phyloP scores from a whole-genome alignment of 2,888 invertebrate species.

The Sisyra terminalis region DNA sequence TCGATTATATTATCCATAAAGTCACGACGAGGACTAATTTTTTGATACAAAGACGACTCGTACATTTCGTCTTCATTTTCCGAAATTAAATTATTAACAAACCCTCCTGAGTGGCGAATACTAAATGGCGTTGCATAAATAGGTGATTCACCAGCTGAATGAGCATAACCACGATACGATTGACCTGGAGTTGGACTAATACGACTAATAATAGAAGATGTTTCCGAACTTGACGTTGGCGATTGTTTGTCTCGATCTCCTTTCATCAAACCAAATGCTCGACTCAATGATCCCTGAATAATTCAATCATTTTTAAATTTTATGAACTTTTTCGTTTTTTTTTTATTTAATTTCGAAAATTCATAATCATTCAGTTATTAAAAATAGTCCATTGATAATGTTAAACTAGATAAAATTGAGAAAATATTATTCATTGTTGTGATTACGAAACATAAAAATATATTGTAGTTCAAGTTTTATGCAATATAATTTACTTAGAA shows the following conservation, averaged over 20 bases:
- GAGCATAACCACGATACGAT: constrained; percentile 24
- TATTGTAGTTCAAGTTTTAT: too few relatives aligned
- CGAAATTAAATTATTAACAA: constrained; percentile 5
- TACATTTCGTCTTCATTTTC: constrained; percentile 1
- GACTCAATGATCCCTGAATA: constrained; percentile 54
- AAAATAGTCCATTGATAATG: too few relatives aligned
- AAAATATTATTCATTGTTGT: too few relatives aligned
- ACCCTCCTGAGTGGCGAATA: constrained; percentile 12
- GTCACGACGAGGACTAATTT: not conserved
- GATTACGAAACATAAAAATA: too few relatives aligned
- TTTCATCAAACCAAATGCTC: constrained; percentile 48
- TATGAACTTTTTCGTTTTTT: too few relatives aligned
- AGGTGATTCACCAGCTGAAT: constrained; percentile 24
- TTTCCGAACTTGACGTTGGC: constrained; percentile 49
- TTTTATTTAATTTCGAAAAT: too few relatives aligned
- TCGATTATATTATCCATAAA: constrained; percentile 7
- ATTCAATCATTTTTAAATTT: constrained; percentile 11
- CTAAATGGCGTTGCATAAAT: constrained; percentile 22
- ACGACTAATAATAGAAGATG: constrained; percentile 38
- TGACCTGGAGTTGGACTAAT: constrained; percentile 26
- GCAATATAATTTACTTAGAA: too few relatives aligned
- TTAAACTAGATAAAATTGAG: too few relatives aligned
- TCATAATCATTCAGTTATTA: too few relatives aligned
- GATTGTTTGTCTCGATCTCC: constrained; percentile 44
- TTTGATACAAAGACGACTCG: constrained; percentile 2